These are phyloP conservation scores for Micoletzkya japonica DNA, from an alignment of 2,888 invertebrate genomes.

Conservation along the genomic window DNA sequence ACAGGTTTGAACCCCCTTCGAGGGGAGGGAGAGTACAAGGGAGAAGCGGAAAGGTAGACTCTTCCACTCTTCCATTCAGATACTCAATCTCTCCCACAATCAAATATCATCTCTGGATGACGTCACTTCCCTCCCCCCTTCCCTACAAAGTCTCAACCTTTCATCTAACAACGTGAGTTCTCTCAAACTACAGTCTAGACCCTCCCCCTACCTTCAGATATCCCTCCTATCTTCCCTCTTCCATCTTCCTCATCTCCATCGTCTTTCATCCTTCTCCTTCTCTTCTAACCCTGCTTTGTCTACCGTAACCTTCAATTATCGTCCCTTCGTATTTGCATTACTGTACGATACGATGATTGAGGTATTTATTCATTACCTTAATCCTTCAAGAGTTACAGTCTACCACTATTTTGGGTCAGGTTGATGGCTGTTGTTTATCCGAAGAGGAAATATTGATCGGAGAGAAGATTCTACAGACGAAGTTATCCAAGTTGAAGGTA, in stretches of 20 bases:
- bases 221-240: not conserved
- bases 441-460: constrained; percentile 21
- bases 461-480: constrained; percentile 18
- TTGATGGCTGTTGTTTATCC: constrained; percentile 7
- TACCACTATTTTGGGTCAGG: no score
- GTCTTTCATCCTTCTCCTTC: constrained; percentile 14
- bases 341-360: constrained; percentile 13
- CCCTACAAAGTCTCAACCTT: constrained; percentile 10
- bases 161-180: constrained; percentile 17
- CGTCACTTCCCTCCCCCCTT: constrained; percentile 3
- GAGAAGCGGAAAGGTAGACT: no score
- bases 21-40: not conserved
- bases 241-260: constrained; percentile 2
- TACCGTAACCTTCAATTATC: constrained; percentile 15
- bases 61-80: constrained; percentile 11
- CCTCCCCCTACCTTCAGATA: not conserved
- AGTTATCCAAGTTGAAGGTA: constrained; percentile 21
- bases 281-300: constrained; percentile 12
- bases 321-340: constrained; percentile 17
- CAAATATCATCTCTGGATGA: not conserved
- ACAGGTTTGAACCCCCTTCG: not conserved
- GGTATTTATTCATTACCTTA: not conserved
- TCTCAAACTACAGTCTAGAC: not conserved
- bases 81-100: constrained; percentile 15
- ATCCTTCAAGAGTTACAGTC: no score